Conservation (phyloP, 2,113 vertebrate species). For the Apteryx mantelli region DNA sequence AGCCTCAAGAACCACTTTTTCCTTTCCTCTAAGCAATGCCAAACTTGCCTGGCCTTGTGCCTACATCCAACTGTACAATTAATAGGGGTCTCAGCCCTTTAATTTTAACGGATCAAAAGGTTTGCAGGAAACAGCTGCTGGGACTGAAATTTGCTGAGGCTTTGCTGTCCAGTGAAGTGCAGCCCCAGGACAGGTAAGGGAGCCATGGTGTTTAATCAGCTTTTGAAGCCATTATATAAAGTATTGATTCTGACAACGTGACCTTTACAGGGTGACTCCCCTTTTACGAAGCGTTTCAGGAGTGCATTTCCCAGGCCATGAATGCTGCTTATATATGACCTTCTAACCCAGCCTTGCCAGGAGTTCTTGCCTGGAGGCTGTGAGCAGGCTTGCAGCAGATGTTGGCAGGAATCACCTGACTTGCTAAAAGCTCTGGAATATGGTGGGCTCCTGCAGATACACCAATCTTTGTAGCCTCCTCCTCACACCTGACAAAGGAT, state of each 20-base stretch:
- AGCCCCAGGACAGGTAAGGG: conserved; percentile 12
- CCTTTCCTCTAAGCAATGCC: neutral
- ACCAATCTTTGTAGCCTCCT: neutral
- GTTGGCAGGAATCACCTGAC: neutral
- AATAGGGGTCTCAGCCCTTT: neutral
- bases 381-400: neutral
- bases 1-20: neutral
- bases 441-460: fast-evolving
- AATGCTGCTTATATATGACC: neutral
- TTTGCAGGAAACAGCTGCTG: neutral
- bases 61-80: neutral
- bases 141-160: neutral
- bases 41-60: neutral
- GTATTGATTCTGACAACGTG: neutral
- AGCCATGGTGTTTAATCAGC: neutral
- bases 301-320: neutral
- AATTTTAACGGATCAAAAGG: conserved; percentile 48
- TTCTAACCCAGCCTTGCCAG: conserved; percentile 13
- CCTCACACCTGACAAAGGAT: neutral
- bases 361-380: neutral
- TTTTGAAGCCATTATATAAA: neutral
- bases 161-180: neutral
- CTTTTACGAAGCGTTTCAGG: neutral
- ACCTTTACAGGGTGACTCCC: neutral
- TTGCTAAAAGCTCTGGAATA: neutral